Evolutionary conservation across 2,113 vertebrate species (phyloP).

Genomic region (Acrocephalus arundinaceus): DNA sequence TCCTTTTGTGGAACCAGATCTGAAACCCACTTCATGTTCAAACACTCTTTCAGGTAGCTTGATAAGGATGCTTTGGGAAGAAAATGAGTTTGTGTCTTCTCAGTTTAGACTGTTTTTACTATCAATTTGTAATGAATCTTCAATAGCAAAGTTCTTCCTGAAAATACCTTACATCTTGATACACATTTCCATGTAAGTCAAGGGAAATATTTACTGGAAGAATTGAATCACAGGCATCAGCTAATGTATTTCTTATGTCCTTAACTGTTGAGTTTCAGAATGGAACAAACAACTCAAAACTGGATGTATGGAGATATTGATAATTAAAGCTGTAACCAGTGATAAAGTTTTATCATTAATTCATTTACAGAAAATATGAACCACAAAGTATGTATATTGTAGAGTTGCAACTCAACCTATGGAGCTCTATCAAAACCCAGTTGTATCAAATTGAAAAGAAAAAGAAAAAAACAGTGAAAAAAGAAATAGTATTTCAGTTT

Average conservation of each 20-base stretch:
- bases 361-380: background rate
- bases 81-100: background rate
- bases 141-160: conserved; percentile 6
- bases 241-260: background rate
- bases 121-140: background rate
- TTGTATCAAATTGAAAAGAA: background rate
- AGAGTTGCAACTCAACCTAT: background rate
- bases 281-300: background rate
- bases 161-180: conserved; percentile 57
- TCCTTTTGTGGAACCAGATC: background rate
- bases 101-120: background rate
- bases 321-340: background rate
- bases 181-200: conserved; percentile 43
- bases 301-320: background rate
- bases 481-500: background rate
- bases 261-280: background rate
- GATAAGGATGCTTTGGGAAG: background rate
- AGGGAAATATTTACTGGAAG: conserved; percentile 42
- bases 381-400: background rate
- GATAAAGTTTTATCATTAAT: background rate
- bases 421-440: background rate
- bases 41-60: background rate
- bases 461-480: background rate
- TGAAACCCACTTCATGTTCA: background rate
- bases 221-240: conserved; percentile 12